A percentile compares a stretch with the other conserved stretches of the same genome.
These are phyloP conservation scores for Helicoverpa armigera DNA, from an alignment of 1,140 invertebrate genomes.

Conservation along the genomic window DNA sequence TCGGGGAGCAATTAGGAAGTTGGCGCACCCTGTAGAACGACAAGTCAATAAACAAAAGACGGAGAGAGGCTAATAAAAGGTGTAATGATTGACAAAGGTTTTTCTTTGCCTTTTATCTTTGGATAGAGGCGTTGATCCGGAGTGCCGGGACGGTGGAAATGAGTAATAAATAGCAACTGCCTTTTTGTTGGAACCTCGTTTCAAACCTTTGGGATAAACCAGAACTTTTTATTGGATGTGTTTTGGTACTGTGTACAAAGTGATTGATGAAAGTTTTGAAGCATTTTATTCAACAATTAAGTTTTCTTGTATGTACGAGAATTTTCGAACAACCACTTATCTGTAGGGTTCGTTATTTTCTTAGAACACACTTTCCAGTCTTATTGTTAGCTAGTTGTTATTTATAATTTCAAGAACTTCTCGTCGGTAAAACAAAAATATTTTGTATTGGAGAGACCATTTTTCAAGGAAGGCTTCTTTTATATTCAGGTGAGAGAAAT, in stretches of 20 bases:
- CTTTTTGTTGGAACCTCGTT: not conserved
- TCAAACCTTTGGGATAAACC: not conserved
- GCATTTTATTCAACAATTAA: too few species aligned
- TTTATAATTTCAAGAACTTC: too few species aligned
- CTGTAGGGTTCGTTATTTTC: too few species aligned
- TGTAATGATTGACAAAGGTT: slow-evolving; percentile 38
- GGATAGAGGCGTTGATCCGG: slow-evolving; percentile 12
- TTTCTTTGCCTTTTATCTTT: slow-evolving; percentile 25
- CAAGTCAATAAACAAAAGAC: slow-evolving; percentile 33
- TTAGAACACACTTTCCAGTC: too few species aligned
- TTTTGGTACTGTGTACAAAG: not conserved
- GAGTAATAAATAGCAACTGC: not conserved
- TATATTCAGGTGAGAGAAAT: too few species aligned
- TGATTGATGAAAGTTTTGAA: not conserved
- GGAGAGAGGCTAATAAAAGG: slow-evolving; percentile 31
- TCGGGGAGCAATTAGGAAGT: slow-evolving; percentile 26
- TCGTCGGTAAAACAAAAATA: too few species aligned
- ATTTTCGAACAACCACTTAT: too few species aligned
- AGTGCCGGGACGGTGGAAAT: slow-evolving; percentile 13
- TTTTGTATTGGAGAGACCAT: too few species aligned
- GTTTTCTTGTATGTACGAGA: too few species aligned
- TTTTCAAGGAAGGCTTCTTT: too few species aligned
- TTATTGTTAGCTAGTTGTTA: too few species aligned
- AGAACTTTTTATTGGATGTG: not conserved
- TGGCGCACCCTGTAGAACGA: not conserved